Evolutionary conservation across 2,113 vertebrate species (phyloP).

Genomic region (Microcebus lehilahytsara): DNA sequence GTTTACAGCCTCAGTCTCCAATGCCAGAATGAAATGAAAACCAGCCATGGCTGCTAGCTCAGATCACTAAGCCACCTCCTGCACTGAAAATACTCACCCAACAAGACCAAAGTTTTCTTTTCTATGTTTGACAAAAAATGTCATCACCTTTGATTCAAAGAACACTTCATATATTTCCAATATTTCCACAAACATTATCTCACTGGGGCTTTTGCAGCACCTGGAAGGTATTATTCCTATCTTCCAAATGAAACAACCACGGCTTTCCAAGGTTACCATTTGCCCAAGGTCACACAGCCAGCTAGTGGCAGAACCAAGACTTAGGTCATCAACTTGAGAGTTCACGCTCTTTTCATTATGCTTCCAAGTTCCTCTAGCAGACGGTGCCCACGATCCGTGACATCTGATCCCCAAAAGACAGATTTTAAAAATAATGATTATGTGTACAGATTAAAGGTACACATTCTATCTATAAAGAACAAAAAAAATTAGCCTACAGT

Average conservation of each 20-base stretch:
- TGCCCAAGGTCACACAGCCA: not conserved
- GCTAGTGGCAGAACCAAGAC: not conserved
- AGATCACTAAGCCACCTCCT: not conserved
- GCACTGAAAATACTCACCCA: not conserved
- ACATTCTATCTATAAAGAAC: not conserved
- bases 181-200: not conserved
- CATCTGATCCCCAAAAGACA: not conserved
- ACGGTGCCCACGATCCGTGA: not conserved
- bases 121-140: not conserved
- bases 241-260: not conserved
- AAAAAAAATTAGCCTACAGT: not conserved
- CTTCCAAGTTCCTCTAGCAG: not conserved
- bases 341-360: not conserved
- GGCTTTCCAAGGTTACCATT: not conserved
- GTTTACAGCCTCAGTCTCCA: not conserved
- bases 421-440: not conserved
- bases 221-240: not conserved
- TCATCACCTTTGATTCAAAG: not conserved
- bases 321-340: not conserved
- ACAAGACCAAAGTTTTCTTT: not conserved
- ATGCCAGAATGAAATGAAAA: slow-evolving; percentile 39
- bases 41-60: not conserved
- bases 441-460: not conserved
- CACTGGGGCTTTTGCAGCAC: not conserved
- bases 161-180: not conserved